Base-by-base conservation (phyloP, 2,113 vertebrate species). In the Recurvirostra avosetta region DNA sequence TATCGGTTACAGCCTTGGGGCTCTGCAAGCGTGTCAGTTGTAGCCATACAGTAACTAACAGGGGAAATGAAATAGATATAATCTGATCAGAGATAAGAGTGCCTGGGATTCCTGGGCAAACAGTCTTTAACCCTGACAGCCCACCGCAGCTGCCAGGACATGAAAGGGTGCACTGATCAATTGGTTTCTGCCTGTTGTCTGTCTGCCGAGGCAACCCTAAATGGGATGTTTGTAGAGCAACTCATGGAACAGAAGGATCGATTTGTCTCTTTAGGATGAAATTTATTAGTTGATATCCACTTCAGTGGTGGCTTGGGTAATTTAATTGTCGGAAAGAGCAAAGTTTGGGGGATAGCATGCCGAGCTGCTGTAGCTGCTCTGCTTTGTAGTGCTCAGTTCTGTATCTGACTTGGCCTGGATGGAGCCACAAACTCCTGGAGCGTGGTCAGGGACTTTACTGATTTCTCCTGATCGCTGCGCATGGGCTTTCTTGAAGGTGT, bases 1-100 rank as follows among this genome's bases (percentile, higher is more conserved):
- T 96, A 96, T 98, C 88, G 2, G 77, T 98, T 98, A 96, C 96
- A 96, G 98, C 97, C 97, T 63, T 65, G 94, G 97, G 97, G 91
- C 47, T 82, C 83, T 36, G 68, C 49, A 92, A 66, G 95, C 89
- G 65, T 68, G 96, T 94, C 88, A 93, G 92, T 90, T 90, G 96
- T 79, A 77, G 53, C 90, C 61, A 59, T 96, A 95, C 97, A 96
- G 97, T 97, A 93, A 97, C 96, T 88, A 95, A 68, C 61, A 55
- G 80, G 94, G 97, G 95, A 97, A 96, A 95, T 95, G 97, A 96
- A 96, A 92, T 83, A 87, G 96, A 94, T 97, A 94, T 86, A 81
- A 94, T 95, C 92, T 93, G 97, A 98, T 97, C 92, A 38, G 94
- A 97, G 97, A 97, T 97, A 93, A 96, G 95, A 43, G 78, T 59